phyloP scores from a whole-genome alignment of 2,888 invertebrate species.

The Ramazzottius varieornatus region DNA sequence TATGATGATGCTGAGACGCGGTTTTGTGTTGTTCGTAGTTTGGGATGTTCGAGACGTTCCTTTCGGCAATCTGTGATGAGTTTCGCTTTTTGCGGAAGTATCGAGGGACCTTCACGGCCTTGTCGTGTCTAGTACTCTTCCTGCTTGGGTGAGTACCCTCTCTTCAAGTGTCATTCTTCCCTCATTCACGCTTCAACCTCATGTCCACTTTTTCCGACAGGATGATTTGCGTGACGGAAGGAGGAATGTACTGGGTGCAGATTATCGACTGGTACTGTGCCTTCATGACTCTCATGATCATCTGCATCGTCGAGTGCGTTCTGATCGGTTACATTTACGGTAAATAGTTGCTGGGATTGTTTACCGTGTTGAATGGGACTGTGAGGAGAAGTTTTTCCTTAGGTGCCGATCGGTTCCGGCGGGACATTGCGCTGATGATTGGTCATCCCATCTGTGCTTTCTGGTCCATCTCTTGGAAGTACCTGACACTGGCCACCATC shows the following conservation, averaged over 20 bases:
- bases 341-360: no score
- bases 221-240: not conserved
- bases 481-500: not conserved
- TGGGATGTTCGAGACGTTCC: not conserved
- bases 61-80: not conserved
- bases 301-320: not conserved
- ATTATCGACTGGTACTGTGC: not conserved
- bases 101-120: not conserved
- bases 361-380: no score
- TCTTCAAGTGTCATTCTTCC: no score
- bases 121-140: not conserved
- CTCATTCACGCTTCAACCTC: no score
- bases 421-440: not conserved
- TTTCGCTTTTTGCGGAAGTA: not conserved
- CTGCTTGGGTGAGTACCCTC: not conserved
- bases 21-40: not conserved
- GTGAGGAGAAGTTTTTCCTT: no score
- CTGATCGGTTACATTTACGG: not conserved
- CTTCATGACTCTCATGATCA: not conserved
- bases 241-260: conserved; percentile 1
- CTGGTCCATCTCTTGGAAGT: not conserved
- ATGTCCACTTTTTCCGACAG: not conserved
- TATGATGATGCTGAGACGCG: no score
- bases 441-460: not conserved
- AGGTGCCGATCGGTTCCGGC: not conserved